Evolutionary conservation across 2,113 vertebrate species (phyloP).

Genomic region (Nannospalax galili): DNA sequence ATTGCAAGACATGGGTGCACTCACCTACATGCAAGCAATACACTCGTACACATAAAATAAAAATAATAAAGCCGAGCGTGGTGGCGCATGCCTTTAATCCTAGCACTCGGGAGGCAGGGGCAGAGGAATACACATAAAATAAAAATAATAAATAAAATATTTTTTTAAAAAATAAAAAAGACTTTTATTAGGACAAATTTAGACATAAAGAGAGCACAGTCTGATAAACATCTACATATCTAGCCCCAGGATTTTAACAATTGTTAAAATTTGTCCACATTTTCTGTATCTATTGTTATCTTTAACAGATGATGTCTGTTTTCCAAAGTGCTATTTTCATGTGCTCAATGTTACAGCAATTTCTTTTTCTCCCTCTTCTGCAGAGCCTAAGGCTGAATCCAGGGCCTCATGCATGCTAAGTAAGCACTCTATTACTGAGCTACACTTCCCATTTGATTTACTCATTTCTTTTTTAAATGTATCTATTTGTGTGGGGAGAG

Average conservation of each 20-base stretch:
- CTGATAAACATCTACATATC: neutral
- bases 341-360: neutral
- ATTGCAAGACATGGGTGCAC: too few relatives aligned
- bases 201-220: neutral
- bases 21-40: too few relatives aligned
- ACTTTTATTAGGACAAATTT: neutral
- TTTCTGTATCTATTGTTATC: neutral
- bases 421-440: neutral
- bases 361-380: neutral
- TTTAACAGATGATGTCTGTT: slow-evolving; percentile 1
- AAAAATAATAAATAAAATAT: too few relatives aligned
- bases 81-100: too few relatives aligned
- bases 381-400: neutral
- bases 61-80: too few relatives aligned
- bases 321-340: neutral
- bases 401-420: neutral
- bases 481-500: neutral
- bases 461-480: neutral
- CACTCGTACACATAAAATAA: too few relatives aligned
- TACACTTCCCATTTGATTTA: neutral
- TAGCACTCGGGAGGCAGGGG: too few relatives aligned
- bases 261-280: neutral
- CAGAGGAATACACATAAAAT: too few relatives aligned
- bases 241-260: neutral
- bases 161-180: neutral